Conservation (phyloP, 1,140 invertebrate species). For the Brachionus rotundiformis region DNA sequence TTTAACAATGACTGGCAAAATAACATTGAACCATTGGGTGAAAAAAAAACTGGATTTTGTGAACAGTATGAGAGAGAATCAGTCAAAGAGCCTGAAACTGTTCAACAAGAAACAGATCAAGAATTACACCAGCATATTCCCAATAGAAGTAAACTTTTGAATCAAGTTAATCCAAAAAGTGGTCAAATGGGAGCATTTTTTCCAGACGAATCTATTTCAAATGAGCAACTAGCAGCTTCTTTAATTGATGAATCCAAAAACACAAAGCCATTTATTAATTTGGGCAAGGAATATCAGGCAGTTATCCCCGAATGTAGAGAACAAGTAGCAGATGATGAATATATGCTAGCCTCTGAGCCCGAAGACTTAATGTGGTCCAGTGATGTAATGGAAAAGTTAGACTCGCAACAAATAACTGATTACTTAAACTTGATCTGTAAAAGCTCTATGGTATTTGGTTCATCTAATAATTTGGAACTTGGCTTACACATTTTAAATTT, state of each 20-base stretch:
- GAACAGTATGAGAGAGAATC: neutral
- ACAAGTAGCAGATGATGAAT: neutral
- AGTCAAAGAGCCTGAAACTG: neutral
- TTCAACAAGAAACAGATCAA: neutral
- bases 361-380: slow-evolving; percentile 51
- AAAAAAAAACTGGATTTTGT: neutral
- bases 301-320: slow-evolving; percentile 69
- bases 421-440: slow-evolving; percentile 40
- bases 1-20: neutral
- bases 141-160: neutral
- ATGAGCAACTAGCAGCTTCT: neutral
- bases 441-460: slow-evolving; percentile 16
- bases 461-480: slow-evolving; percentile 50
- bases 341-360: neutral
- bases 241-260: slow-evolving; percentile 57
- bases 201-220: slow-evolving; percentile 3
- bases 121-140: neutral
- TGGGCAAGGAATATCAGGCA: slow-evolving; percentile 85
- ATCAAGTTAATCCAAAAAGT: slow-evolving; percentile 4
- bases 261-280: slow-evolving; percentile 75
- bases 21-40: neutral
- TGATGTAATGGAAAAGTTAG: neutral
- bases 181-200: slow-evolving; percentile 20
- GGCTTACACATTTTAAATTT: slow-evolving; percentile 29
- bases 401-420: neutral